Percentiles rank a stretch among this genome's conserved stretches.
These are phyloP conservation scores for Pipistrellus kuhlii DNA, from an alignment of 2,797 vertebrate species.

Conservation along the genomic window DNA sequence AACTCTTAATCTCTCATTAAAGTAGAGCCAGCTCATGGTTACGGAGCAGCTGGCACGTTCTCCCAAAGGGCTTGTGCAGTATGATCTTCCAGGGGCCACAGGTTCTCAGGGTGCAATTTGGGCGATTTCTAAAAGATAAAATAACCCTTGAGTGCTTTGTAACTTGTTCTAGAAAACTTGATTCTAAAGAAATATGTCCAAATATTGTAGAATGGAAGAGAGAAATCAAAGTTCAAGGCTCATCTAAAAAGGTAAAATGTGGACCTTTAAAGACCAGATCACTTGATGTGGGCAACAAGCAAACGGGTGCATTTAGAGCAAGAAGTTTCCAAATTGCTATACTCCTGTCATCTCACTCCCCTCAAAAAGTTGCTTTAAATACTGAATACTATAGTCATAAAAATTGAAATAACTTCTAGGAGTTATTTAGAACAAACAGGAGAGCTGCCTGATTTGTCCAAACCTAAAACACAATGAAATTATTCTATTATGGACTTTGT, in stretches of 20 bases:
- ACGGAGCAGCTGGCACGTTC: constrained; percentile 40
- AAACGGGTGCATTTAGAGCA: not conserved
- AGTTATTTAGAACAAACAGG: constrained; percentile 35
- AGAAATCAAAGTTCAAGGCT: constrained; percentile 15
- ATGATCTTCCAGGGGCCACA: not conserved
- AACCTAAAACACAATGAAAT: constrained; percentile 51
- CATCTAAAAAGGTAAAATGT: constrained; percentile 5
- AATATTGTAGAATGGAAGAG: constrained; percentile 10
- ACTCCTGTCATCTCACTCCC: too few relatives aligned
- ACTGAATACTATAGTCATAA: not conserved
- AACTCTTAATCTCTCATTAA: constrained; percentile 70
- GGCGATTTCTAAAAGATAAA: constrained; percentile 14
- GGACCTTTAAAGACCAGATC: not conserved
- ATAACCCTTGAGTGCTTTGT: not conserved
- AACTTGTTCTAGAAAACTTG: not conserved
- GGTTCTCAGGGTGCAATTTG: not conserved
- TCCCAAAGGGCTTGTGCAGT: constrained; percentile 47
- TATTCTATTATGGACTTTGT: not conserved
- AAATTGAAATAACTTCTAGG: constrained; percentile 36
- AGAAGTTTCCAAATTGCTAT: not conserved
- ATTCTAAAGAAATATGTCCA: constrained; percentile 7
- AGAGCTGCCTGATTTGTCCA: not conserved
- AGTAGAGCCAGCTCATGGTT: constrained; percentile 18
- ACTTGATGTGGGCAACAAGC: not conserved
- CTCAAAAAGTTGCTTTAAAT: not conserved